Percentiles rank a stretch among this genome's conserved stretches.
Evolutionary conservation across 2,888 invertebrate species (phyloP).

Genomic region (Cactoblastis cactorum): DNA sequence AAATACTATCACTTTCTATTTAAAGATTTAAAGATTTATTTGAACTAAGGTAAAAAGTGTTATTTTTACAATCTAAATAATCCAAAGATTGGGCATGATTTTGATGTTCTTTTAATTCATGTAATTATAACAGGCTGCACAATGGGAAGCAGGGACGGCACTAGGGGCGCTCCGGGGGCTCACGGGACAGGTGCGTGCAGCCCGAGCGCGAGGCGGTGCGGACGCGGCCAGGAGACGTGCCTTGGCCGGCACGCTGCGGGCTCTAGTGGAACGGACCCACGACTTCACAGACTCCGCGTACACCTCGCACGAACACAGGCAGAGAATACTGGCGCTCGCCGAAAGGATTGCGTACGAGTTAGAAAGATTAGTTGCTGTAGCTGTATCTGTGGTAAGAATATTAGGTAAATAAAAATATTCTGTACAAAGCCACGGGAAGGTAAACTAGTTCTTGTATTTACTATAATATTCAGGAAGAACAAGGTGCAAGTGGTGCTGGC

Average conservation of each 20-base stretch:
- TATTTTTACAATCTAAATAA: too few relatives aligned
- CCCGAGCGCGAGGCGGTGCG: slow-evolving; percentile 85
- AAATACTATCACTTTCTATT: neutral
- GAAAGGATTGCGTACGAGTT: slow-evolving; percentile 95
- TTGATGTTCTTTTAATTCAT: neutral
- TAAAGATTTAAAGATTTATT: neutral
- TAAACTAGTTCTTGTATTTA: neutral
- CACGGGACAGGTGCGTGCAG: slow-evolving; percentile 91
- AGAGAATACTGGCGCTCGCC: slow-evolving; percentile 93
- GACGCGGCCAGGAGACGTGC: slow-evolving; percentile 84
- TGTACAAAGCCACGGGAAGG: too few relatives aligned
- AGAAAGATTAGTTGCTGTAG: slow-evolving; percentile 92
- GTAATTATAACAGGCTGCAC: slow-evolving; percentile 52
- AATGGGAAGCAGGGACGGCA: slow-evolving; percentile 83
- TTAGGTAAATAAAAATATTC: too few relatives aligned
- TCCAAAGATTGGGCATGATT: neutral
- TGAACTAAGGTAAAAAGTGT: too few relatives aligned
- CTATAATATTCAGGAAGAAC: slow-evolving; percentile 51
- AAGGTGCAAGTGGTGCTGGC: slow-evolving; percentile 56
- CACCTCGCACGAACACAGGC: slow-evolving; percentile 97
- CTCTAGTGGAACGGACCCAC: slow-evolving; percentile 95
- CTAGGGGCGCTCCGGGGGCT: slow-evolving; percentile 90
- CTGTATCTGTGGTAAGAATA: slow-evolving; percentile 85
- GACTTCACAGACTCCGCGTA: slow-evolving; percentile 99
- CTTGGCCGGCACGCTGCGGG: slow-evolving; percentile 91